A percentile compares a stretch with the other conserved stretches of the same genome.
Conservation (phyloP, 1,140 invertebrate species). For the Drusus annulatus region DNA sequence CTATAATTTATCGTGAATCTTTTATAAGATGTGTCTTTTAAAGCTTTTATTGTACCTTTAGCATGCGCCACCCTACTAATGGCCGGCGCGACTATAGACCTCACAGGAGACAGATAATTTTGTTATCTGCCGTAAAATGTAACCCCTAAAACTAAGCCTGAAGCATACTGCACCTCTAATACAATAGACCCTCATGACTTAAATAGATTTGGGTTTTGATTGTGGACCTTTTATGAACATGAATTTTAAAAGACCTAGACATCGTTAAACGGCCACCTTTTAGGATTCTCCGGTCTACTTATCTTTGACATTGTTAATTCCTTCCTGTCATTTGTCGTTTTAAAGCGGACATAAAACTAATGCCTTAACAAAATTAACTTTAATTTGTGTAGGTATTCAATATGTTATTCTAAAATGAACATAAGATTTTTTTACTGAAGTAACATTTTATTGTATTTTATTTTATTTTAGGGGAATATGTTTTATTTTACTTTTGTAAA, state of each 20-base stretch:
- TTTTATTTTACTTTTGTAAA: no score
- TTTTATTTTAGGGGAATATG: no score
- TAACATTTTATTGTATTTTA: no score
- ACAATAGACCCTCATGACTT: conserved; percentile 31
- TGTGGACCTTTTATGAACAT: neutral
- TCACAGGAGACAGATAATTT: conserved; percentile 1
- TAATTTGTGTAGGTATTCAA: neutral
- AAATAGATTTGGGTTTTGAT: conserved; percentile 17
- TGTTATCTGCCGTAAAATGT: neutral
- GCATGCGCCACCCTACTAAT: conserved; percentile 13
- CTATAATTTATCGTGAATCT: no score
- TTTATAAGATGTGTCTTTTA: no score
- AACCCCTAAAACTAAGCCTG: neutral
- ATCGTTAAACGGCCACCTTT: conserved; percentile 7
- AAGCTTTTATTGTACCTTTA: neutral
- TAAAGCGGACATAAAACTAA: no score
- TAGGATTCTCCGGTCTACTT: neutral
- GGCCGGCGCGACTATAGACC: conserved; percentile 16
- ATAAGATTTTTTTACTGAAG: no score
- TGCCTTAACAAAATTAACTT: no score
- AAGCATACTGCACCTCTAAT: conserved; percentile 3
- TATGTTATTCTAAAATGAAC: no score
- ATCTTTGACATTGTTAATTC: neutral
- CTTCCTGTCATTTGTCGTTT: no score
- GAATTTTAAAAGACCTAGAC: neutral